phyloP scores from a whole-genome alignment of 2,113 vertebrate species.

The Columbina picui region DNA sequence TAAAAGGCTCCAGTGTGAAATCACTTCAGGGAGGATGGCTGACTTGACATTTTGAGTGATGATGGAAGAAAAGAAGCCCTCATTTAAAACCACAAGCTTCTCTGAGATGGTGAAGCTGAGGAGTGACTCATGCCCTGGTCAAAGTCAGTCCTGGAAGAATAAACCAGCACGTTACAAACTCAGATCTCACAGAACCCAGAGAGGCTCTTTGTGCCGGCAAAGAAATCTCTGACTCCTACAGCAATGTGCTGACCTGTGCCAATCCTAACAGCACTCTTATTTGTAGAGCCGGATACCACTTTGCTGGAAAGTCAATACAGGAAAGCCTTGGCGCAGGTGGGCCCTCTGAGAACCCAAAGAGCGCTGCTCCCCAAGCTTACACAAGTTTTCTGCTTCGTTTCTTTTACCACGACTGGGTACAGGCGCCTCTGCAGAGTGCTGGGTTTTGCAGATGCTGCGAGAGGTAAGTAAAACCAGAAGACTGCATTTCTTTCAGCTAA shows the following conservation, averaged over 20 bases:
- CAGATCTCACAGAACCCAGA: neutral
- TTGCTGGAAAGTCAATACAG: neutral
- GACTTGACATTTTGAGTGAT: constrained; percentile 12
- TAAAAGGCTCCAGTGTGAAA: neutral
- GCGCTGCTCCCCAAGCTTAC: neutral
- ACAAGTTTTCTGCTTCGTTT: neutral
- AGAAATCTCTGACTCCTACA: neutral
- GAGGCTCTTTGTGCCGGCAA: neutral
- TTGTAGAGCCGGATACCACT: neutral
- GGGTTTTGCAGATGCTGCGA: neutral
- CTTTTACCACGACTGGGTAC: neutral
- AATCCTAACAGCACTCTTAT: neutral
- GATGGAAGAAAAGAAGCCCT: neutral
- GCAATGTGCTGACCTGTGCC: neutral
- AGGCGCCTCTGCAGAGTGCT: neutral
- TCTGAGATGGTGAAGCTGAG: neutral
- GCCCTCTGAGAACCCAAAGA: neutral
- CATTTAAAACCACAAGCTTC: neutral
- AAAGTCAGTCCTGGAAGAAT: neutral
- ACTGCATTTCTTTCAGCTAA: neutral
- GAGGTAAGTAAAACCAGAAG: constrained; percentile 32
- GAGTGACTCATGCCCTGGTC: neutral
- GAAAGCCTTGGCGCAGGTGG: neutral
- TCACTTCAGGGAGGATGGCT: neutral
- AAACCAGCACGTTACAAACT: neutral